These are phyloP conservation scores for Xylota segnis DNA, from an alignment of 2,888 invertebrate genomes.

Conservation along the genomic window DNA sequence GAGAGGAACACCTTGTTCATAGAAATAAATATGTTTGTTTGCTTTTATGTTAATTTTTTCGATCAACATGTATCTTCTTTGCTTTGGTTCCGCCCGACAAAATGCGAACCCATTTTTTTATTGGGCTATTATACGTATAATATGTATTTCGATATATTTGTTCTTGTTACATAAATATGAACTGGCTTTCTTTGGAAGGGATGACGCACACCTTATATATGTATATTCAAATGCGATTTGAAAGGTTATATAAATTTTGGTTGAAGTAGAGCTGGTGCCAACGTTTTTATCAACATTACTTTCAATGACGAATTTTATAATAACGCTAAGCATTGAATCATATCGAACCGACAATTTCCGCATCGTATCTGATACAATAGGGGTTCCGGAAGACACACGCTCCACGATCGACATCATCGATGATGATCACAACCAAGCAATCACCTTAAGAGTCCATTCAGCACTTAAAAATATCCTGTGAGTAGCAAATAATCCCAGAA, in stretches of 20 bases:
- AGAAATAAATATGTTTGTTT: slow-evolving; percentile 26
- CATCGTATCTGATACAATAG: neutral
- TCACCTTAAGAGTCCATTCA: too few species aligned
- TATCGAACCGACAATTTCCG: neutral
- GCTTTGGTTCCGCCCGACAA: neutral
- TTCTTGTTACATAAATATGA: neutral
- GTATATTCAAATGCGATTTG: neutral
- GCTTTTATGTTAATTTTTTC: slow-evolving; percentile 18
- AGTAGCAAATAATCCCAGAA: too few species aligned
- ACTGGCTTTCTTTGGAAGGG: neutral
- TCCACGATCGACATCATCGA: too few species aligned
- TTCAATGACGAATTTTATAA: slow-evolving; percentile 13
- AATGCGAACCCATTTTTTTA: slow-evolving; percentile 17
- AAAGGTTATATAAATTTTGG: neutral
- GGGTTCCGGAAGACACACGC: too few species aligned
- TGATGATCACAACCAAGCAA: too few species aligned
- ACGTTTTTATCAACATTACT: neutral
- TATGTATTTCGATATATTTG: neutral
- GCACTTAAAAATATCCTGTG: too few species aligned
- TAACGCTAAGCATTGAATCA: neutral
- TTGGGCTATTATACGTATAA: slow-evolving; percentile 13
- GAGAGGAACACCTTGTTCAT: slow-evolving; percentile 10
- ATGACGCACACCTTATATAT: neutral
- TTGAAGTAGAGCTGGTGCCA: slow-evolving; percentile 1
- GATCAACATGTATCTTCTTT: slow-evolving; percentile 20